These are phyloP conservation scores for Sanderia malayensis DNA, from an alignment of 30 jellyfish, hydroid and myxozoan species.

Conservation along the genomic window DNA sequence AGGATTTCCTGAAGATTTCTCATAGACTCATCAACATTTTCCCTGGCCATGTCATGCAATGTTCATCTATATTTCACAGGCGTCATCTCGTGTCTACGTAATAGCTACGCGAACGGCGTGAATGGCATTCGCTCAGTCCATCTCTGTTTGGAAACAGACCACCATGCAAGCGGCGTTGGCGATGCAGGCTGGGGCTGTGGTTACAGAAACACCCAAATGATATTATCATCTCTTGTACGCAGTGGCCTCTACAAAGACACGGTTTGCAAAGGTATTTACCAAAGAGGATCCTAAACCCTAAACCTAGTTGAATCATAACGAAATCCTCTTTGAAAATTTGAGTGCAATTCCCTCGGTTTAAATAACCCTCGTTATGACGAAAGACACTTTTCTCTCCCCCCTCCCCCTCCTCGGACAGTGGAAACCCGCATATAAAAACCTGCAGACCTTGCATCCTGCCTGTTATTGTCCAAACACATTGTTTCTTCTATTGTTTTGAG, in stretches of 20 bases:
- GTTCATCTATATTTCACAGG: slow-evolving; percentile 26
- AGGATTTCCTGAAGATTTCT: too few species aligned
- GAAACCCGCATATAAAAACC: too few species aligned
- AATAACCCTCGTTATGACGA: too few species aligned
- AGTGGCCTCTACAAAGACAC: slow-evolving; percentile 46
- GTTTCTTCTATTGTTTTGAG: too few species aligned
- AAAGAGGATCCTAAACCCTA: too few species aligned
- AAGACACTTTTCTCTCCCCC: too few species aligned
- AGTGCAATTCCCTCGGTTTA: neutral
- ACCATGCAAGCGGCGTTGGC: slow-evolving; percentile 84
- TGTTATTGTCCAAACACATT: too few species aligned
- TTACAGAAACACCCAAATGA: slow-evolving; percentile 88
- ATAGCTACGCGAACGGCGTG: slow-evolving; percentile 60
- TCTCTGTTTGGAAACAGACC: slow-evolving; percentile 75
- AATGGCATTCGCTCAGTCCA: slow-evolving; percentile 61
- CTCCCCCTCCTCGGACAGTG: too few species aligned
- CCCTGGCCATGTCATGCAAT: too few species aligned
- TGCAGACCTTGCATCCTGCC: too few species aligned
- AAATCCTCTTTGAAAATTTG: slow-evolving; percentile 1
- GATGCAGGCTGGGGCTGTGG: slow-evolving; percentile 99
- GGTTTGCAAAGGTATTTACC: slow-evolving; percentile 39
- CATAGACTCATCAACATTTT: too few species aligned
- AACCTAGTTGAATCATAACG: too few species aligned
- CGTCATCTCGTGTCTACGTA: slow-evolving; percentile 45
- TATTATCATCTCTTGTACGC: slow-evolving; percentile 64